These are phyloP conservation scores for Polymixis lichenea DNA, from an alignment of 2,888 invertebrate genomes.

Conservation along the genomic window DNA sequence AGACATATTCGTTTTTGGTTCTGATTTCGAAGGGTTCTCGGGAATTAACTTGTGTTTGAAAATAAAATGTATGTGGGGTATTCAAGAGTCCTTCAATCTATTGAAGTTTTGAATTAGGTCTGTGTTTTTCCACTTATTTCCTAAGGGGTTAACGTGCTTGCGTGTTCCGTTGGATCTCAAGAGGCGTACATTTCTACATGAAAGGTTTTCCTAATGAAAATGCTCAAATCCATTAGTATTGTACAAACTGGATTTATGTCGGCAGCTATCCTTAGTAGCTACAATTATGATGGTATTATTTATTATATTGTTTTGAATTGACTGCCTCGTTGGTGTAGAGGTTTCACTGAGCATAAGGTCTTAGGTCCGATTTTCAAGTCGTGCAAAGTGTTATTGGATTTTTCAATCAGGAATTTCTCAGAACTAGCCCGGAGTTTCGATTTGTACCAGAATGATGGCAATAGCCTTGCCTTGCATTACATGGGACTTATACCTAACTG, in stretches of 20 bases:
- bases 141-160: constrained; percentile 17
- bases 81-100: not conserved
- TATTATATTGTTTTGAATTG: not conserved
- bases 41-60: not conserved
- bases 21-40: constrained; percentile 5
- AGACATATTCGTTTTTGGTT: not conserved
- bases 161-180: constrained; percentile 23
- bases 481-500: no score
- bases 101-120: constrained; percentile 26
- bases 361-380: not conserved
- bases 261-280: not conserved
- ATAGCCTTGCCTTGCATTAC: no score
- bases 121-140: constrained; percentile 37
- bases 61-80: not conserved
- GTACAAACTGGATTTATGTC: not conserved
- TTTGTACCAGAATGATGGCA: no score
- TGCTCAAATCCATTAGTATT: not conserved
- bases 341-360: no score
- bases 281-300: not conserved
- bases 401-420: no score
- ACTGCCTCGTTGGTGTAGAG: no score
- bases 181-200: constrained; percentile 12
- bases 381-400: no score
- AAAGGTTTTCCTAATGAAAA: not conserved
- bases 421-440: no score